Conservation (phyloP, 2,113 vertebrate genomes). For the Antechinus flavipes region DNA sequence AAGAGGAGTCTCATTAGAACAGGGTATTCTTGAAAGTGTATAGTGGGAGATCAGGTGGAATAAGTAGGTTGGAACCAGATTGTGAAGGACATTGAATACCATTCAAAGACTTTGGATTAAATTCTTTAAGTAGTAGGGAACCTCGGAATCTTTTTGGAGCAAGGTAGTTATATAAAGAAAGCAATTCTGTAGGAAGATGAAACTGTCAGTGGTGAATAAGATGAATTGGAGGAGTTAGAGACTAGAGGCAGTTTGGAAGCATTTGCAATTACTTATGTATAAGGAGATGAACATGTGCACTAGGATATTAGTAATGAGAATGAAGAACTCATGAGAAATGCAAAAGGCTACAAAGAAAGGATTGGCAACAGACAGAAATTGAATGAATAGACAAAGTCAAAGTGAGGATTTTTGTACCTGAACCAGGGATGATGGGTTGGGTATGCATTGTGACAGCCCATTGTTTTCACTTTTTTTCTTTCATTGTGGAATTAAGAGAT, state of each 20-base stretch:
- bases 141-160: not conserved
- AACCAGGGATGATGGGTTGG: no score
- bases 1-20: not conserved
- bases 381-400: not conserved
- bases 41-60: not conserved
- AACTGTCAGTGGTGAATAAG: not conserved
- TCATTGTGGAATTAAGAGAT: not conserved
- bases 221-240: not conserved
- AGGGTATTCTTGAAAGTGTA: not conserved
- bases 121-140: not conserved
- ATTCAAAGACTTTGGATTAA: not conserved
- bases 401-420: not conserved
- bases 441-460: not conserved
- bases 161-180: not conserved
- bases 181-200: not conserved
- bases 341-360: not conserved
- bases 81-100: not conserved
- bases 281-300: not conserved
- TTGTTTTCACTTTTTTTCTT: not conserved
- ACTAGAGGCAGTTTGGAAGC: not conserved
- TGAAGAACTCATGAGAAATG: not conserved
- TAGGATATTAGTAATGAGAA: not conserved
- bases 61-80: not conserved
- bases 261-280: not conserved
- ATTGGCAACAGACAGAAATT: not conserved